phyloP scores from a whole-genome alignment of 1,140 invertebrate species.

The Penaeus chinensis region DNA sequence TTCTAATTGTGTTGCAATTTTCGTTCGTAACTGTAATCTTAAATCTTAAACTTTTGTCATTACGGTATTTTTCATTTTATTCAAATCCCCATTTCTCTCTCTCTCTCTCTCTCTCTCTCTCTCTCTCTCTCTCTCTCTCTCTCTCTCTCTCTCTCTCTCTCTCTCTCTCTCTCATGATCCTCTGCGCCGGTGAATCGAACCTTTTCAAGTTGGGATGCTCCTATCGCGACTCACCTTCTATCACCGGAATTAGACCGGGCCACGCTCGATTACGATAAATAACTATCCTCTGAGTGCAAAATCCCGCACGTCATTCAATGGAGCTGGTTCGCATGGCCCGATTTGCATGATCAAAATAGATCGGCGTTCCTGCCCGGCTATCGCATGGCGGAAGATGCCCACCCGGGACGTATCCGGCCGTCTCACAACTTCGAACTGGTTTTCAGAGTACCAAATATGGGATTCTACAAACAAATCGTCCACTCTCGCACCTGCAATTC shows the following conservation, averaged over 20 bases:
- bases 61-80: no score
- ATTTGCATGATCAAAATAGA: background rate
- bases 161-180: slow-evolving; percentile 11
- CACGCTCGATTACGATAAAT: background rate
- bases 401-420: background rate
- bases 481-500: slow-evolving; percentile 20
- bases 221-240: slow-evolving; percentile 30
- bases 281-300: background rate
- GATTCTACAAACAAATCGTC: slow-evolving; percentile 32
- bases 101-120: no score
- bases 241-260: slow-evolving; percentile 19
- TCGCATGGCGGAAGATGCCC: slow-evolving; percentile 12
- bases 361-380: background rate
- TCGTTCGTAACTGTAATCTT: no score
- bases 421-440: slow-evolving; percentile 20
- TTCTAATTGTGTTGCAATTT: no score
- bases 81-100: no score
- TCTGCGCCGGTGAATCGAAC: slow-evolving; percentile 47
- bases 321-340: no score
- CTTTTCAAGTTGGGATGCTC: slow-evolving; percentile 50
- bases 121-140: no score
- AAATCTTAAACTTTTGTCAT: no score
- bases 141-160: no score
- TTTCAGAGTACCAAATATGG: slow-evolving; percentile 42
- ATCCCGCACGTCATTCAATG: background rate